phyloP scores from a whole-genome alignment of 2,113 vertebrate species.

The Microtus richardsoni region DNA sequence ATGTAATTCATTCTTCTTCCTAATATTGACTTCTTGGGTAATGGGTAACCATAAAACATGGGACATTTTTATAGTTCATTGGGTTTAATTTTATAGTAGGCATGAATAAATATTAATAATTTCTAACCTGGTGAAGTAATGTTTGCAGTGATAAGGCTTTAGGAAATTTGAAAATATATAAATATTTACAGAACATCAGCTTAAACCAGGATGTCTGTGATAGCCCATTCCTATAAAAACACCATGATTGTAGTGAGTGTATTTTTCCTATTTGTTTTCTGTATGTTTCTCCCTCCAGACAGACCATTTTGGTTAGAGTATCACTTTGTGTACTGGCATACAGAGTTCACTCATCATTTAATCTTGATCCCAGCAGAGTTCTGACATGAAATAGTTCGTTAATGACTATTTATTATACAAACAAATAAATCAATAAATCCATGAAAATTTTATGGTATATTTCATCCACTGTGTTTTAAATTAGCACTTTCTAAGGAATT shows the following conservation, averaged over 20 bases:
- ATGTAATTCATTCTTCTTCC: neutral
- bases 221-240: neutral
- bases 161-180: constrained; percentile 1
- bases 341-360: neutral
- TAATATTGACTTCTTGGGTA: neutral
- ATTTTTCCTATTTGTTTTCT: neutral
- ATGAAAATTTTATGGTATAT: neutral
- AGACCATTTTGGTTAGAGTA: neutral
- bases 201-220: neutral
- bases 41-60: neutral
- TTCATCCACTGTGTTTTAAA: neutral
- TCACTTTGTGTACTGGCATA: neutral
- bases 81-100: neutral
- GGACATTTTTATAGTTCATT: neutral
- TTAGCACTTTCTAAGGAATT: neutral
- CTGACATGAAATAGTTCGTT: neutral
- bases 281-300: neutral
- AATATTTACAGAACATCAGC: neutral
- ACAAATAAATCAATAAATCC: neutral
- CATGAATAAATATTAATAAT: constrained; percentile 1
- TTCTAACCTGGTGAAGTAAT: constrained; percentile 15
- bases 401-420: neutral
- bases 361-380: neutral
- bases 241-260: neutral
- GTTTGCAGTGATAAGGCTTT: neutral